Percentiles rank a stretch among this genome's conserved stretches.
phyloP scores from a whole-genome alignment of 2,888 invertebrate genomes.

The Lobophora halterata region DNA sequence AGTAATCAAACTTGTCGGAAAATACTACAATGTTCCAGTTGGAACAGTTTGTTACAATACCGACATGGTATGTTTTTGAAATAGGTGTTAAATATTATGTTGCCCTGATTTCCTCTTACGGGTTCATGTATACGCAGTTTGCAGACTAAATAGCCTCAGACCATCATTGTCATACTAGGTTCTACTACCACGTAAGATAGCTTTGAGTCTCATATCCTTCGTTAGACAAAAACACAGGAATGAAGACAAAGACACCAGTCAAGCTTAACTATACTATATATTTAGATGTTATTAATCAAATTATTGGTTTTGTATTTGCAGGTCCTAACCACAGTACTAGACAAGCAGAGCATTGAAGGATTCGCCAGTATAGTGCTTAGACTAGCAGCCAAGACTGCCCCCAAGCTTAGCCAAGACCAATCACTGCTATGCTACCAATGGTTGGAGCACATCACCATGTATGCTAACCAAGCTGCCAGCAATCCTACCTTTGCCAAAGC shows the following conservation, averaged over 20 bases:
- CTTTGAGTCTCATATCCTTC: too few species aligned
- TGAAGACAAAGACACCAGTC: too few species aligned
- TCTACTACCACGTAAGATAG: too few species aligned
- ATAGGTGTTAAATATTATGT: too few species aligned
- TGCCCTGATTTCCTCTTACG: too few species aligned
- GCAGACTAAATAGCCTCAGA: too few species aligned
- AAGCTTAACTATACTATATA: too few species aligned
- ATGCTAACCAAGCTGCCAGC: constrained; percentile 70
- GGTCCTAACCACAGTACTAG: constrained; percentile 71
- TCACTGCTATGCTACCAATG: constrained; percentile 80
- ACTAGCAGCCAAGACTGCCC: constrained; percentile 65
- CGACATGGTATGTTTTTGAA: constrained; percentile 74
- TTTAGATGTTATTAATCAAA: too few species aligned
- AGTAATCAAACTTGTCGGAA: constrained; percentile 73
- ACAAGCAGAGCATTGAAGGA: constrained; percentile 69
- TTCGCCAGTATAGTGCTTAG: constrained; percentile 76
- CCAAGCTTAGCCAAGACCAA: constrained; percentile 61
- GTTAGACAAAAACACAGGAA: too few species aligned
- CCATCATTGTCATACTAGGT: too few species aligned
- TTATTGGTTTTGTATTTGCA: constrained; percentile 34
- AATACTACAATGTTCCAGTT: constrained; percentile 73
- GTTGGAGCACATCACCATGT: constrained; percentile 83
- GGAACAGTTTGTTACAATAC: constrained; percentile 77
- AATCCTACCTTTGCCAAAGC: constrained; percentile 65
- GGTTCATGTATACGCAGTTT: too few species aligned